A percentile compares a stretch with the other conserved stretches of the same genome.
Evolutionary conservation across 23 tunicate species (phyloP).

Genomic region (Phallusia fumigata): DNA sequence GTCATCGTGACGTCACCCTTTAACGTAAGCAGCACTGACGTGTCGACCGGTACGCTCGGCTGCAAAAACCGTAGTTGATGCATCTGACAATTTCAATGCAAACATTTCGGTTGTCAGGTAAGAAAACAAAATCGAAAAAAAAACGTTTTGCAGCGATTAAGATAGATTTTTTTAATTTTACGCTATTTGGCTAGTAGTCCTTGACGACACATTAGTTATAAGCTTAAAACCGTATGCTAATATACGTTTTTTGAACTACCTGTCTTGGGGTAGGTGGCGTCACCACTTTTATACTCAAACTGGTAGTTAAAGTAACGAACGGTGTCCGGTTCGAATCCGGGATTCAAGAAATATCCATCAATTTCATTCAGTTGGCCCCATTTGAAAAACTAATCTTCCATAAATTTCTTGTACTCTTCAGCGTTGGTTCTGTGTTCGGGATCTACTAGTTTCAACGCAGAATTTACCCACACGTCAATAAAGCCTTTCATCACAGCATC

Average conservation of each 20-base stretch:
- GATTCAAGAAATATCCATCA: background rate
- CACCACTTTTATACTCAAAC: background rate
- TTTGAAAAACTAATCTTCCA: background rate
- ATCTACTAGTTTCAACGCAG: background rate
- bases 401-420: background rate
- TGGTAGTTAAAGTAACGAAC: background rate
- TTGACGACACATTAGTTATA: too few relatives aligned
- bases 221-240: too few relatives aligned
- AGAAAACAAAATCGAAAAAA: too few relatives aligned
- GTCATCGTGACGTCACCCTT: slow-evolving; percentile 67
- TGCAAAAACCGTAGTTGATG: too few relatives aligned
- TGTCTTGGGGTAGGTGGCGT: background rate
- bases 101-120: too few relatives aligned
- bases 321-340: background rate
- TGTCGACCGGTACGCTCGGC: slow-evolving; percentile 68
- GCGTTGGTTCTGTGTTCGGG: background rate
- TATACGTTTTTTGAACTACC: too few relatives aligned
- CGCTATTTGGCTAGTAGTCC: too few relatives aligned
- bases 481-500: background rate
- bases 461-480: background rate
- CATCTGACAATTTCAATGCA: too few relatives aligned
- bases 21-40: slow-evolving; percentile 59
- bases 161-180: too few relatives aligned
- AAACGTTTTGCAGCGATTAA: too few relatives aligned
- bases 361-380: background rate